A percentile compares a stretch with the other conserved stretches of the same genome.
Conservation (phyloP, 1,140 invertebrate genomes). For the Drosophila bocki region DNA sequence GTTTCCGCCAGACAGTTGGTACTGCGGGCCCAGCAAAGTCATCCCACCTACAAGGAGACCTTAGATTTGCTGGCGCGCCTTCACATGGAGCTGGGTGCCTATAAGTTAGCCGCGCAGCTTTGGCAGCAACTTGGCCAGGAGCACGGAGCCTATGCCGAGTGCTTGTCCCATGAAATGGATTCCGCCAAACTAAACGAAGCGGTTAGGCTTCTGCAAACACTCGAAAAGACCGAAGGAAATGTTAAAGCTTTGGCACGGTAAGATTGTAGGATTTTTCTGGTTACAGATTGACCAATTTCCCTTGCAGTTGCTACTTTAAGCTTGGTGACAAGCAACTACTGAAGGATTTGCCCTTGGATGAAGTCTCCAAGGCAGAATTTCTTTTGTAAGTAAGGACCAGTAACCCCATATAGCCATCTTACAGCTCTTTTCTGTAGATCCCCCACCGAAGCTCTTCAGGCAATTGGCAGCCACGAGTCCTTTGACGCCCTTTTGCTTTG, state of each 20-base stretch:
- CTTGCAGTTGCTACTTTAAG: slow-evolving; percentile 63
- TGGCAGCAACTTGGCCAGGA: slow-evolving; percentile 52
- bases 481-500: slow-evolving; percentile 87
- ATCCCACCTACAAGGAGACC: slow-evolving; percentile 60
- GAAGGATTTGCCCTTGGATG: slow-evolving; percentile 48
- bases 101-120: slow-evolving; percentile 67
- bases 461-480: slow-evolving; percentile 85
- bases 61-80: slow-evolving; percentile 66
- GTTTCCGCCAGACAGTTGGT: slow-evolving; percentile 87
- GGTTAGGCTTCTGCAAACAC: slow-evolving; percentile 25
- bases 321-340: slow-evolving; percentile 47
- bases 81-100: slow-evolving; percentile 77
- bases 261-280: not conserved
- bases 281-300: not conserved
- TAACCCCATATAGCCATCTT: no score
- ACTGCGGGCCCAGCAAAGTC: slow-evolving; percentile 67
- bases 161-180: slow-evolving; percentile 62
- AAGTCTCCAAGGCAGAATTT: slow-evolving; percentile 59
- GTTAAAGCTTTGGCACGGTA: slow-evolving; percentile 54
- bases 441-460: slow-evolving; percentile 86
- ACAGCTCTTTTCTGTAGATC: slow-evolving; percentile 23
- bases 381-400: slow-evolving; percentile 48
- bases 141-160: slow-evolving; percentile 50
- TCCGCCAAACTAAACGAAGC: slow-evolving; percentile 42
- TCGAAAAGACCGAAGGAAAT: slow-evolving; percentile 21